Conservation (phyloP, 2,113 vertebrate genomes). For the Phoxinus phoxinus region DNA sequence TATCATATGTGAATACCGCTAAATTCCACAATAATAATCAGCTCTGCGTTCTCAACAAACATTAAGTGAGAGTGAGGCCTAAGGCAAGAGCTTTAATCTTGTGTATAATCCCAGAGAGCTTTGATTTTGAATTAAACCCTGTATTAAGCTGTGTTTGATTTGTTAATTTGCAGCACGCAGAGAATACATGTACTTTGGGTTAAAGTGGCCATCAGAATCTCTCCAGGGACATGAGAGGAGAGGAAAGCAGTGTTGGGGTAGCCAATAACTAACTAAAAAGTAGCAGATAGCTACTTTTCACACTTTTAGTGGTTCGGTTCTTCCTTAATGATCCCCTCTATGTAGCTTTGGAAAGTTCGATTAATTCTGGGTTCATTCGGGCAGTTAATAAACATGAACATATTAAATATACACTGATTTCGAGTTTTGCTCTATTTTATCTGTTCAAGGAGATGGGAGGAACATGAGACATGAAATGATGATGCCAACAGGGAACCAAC, state of each 20-base stretch:
- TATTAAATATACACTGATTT: neutral
- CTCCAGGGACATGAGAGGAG: neutral
- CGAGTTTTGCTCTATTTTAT: neutral
- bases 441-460: neutral
- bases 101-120: neutral
- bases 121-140: neutral
- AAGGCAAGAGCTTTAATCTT: neutral
- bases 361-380: neutral
- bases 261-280: neutral
- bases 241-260: neutral
- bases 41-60: neutral
- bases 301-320: neutral
- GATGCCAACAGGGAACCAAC: neutral
- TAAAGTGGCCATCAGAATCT: neutral
- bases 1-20: no score
- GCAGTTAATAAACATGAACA: neutral
- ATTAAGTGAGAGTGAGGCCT: neutral
- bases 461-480: no score
- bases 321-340: neutral
- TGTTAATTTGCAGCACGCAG: neutral
- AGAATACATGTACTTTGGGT: neutral
- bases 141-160: neutral
- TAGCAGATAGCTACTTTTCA: neutral
- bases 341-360: neutral
- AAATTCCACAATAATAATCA: constrained; percentile 5